phyloP scores from a whole-genome alignment of 2,888 invertebrate species.

The Drosophila formosana region DNA sequence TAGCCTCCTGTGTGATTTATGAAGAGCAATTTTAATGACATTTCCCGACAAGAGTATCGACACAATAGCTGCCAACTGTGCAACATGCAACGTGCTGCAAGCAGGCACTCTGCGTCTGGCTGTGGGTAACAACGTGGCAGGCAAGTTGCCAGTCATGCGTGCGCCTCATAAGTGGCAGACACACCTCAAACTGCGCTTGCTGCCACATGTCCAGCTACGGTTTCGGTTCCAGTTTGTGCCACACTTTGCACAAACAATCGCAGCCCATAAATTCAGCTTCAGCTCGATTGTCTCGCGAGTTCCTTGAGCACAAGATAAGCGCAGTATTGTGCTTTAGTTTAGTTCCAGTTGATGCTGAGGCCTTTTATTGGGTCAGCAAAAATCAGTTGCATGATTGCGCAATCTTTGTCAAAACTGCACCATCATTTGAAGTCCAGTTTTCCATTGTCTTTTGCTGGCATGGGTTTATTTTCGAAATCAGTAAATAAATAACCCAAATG shows the following conservation, averaged over 20 bases:
- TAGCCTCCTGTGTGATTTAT: conserved; percentile 78
- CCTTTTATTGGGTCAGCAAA: conserved; percentile 67
- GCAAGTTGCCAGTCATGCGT: conserved; percentile 64
- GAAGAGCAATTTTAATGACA: conserved; percentile 84
- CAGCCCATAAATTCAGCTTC: conserved; percentile 54
- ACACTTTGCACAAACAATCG: conserved; percentile 67
- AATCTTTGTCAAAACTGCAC: conserved; percentile 59
- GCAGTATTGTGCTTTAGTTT: conserved; percentile 11
- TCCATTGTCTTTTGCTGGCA: conserved; percentile 27
- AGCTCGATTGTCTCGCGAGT: conserved; percentile 17
- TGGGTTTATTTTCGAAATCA: conserved; percentile 37
- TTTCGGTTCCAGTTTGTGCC: conserved; percentile 32
- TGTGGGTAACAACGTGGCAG: conserved; percentile 5
- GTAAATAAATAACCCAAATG: conserved; percentile 66
- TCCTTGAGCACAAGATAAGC: conserved; percentile 42
- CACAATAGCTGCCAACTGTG: conserved; percentile 56
- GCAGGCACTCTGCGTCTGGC: conserved; percentile 33
- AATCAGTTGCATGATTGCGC: conserved; percentile 64
- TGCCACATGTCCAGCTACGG: conserved; percentile 14
- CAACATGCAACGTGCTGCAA: neutral
- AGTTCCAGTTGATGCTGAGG: conserved; percentile 12
- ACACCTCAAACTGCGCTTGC: conserved; percentile 39
- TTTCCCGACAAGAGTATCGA: conserved; percentile 77
- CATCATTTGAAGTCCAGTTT: conserved; percentile 39
- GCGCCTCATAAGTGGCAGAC: conserved; percentile 53